phyloP scores from a whole-genome alignment of 2,888 invertebrate species.

The Branchellion lobata region DNA sequence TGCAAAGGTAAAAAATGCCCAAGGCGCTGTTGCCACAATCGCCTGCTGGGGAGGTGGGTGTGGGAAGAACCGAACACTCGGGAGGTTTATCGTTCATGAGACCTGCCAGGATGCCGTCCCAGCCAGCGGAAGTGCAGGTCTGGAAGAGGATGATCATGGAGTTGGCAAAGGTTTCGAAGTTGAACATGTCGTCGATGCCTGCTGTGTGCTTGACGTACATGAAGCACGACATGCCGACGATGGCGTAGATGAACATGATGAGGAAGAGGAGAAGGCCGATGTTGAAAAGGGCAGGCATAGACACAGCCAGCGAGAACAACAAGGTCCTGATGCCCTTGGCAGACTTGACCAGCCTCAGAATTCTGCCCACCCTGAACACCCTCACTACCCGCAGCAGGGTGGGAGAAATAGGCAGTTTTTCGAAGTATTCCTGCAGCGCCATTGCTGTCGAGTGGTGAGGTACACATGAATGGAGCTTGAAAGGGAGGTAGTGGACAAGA shows the following conservation, averaged over 20 bases:
- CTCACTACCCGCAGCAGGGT: conserved; percentile 94
- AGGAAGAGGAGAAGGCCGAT: conserved; percentile 94
- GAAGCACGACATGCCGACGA: conserved; percentile 99
- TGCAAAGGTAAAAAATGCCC: conserved; percentile 89
- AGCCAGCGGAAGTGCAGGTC: conserved; percentile 72
- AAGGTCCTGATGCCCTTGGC: conserved; percentile 96
- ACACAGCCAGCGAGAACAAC: conserved; percentile 95
- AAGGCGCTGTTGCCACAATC: conserved; percentile 91
- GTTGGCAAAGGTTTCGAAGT: conserved; percentile 96
- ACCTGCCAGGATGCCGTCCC: conserved; percentile 91
- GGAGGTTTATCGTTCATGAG: conserved; percentile 75
- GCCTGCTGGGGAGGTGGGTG: conserved; percentile 49
- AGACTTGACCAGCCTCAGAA: conserved; percentile 93
- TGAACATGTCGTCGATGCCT: conserved; percentile 91
- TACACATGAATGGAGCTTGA: neutral
- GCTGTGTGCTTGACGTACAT: conserved; percentile 93
- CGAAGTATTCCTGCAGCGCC: conserved; percentile 2
- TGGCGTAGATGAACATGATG: conserved; percentile 99
- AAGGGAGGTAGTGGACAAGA: too few species aligned
- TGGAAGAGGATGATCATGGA: conserved; percentile 96
- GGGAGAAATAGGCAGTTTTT: conserved; percentile 71
- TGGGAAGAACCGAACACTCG: conserved; percentile 25
- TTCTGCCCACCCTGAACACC: conserved; percentile 96
- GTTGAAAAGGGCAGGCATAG: conserved; percentile 96
- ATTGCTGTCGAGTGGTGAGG: conserved; percentile 14